These are phyloP conservation scores for Syrista parreyssii DNA, from an alignment of 2,888 invertebrate species.

Conservation along the genomic window DNA sequence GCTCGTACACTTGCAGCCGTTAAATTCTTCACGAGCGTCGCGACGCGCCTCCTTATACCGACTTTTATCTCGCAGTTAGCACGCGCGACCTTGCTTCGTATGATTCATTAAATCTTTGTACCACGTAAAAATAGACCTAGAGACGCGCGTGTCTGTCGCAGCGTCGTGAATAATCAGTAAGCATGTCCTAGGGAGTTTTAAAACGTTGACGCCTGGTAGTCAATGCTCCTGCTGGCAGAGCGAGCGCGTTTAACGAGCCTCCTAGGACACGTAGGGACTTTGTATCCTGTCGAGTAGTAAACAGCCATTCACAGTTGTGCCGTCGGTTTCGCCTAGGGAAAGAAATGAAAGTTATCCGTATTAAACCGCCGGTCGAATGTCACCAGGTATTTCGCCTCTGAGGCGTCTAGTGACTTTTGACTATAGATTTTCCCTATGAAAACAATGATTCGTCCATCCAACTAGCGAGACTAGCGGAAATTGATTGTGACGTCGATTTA, in stretches of 20 bases:
- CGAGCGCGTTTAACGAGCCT: background rate
- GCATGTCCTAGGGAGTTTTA: background rate
- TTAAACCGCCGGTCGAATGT: background rate
- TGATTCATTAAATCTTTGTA: background rate
- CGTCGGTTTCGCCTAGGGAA: background rate
- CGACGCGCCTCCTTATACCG: background rate
- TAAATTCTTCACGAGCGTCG: background rate
- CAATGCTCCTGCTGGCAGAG: background rate
- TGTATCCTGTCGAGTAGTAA: background rate
- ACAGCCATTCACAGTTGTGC: background rate
- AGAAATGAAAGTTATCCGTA: background rate
- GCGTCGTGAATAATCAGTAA: background rate
- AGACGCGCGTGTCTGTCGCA: background rate
- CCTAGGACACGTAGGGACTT: background rate
- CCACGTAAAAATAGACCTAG: background rate
- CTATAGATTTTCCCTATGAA: too few relatives aligned
- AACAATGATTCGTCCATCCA: too few relatives aligned
- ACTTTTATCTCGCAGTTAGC: background rate
- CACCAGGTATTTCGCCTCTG: background rate
- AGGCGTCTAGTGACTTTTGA: too few relatives aligned
- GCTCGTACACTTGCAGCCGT: background rate
- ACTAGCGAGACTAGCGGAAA: background rate
- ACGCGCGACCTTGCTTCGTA: background rate
- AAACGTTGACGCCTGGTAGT: background rate
- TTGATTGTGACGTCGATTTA: background rate